Conservation (phyloP, 2,113 vertebrate genomes). For the Peromyscus leucopus region DNA sequence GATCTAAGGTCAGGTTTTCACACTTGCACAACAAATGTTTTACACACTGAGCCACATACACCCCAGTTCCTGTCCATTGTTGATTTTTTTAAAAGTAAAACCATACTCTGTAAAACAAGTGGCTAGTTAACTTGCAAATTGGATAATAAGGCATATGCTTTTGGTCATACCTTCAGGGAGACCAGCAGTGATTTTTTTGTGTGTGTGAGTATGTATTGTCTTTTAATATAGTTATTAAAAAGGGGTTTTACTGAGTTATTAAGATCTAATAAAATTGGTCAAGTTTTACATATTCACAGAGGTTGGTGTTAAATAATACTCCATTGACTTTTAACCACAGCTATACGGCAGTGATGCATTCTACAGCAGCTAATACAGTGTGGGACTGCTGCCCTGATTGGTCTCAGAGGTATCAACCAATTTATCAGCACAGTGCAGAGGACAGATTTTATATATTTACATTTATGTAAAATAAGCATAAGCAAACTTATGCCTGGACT, state of each 20-base stretch:
- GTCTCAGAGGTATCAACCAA: neutral
- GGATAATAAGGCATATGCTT: neutral
- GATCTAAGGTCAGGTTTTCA: neutral
- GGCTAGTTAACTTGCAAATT: neutral
- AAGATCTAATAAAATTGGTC: conserved; percentile 4
- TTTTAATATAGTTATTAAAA: neutral
- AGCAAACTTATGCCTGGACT: neutral
- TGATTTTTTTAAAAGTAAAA: neutral
- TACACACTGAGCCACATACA: too few relatives aligned
- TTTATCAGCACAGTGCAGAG: neutral
- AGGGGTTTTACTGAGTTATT: neutral
- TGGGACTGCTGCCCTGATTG: neutral
- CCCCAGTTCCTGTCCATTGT: neutral
- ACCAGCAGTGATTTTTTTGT: neutral
- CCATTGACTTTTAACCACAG: neutral
- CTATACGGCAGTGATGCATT: neutral
- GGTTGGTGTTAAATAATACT: neutral
- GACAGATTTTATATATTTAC: neutral
- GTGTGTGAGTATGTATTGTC: neutral
- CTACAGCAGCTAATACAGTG: neutral
- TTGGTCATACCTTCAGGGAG: neutral
- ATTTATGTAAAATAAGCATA: too few relatives aligned
- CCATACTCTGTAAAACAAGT: neutral
- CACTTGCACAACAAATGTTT: too few relatives aligned
- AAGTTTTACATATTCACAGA: neutral